Evolutionary conservation across 2,113 vertebrate species (phyloP).

Genomic region (Colossoma macropomum): DNA sequence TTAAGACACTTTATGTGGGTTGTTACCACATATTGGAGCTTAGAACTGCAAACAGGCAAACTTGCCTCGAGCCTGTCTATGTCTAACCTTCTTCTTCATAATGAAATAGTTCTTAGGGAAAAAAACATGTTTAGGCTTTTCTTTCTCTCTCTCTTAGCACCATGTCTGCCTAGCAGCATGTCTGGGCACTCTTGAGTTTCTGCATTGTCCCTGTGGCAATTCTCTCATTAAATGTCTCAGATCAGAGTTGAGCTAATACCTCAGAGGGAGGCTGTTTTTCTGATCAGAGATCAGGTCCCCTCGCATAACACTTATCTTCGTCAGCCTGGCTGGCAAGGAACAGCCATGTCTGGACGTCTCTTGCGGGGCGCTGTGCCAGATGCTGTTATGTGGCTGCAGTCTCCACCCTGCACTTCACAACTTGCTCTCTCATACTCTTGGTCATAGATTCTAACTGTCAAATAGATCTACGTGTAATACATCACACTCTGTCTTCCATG

Average conservation of each 20-base stretch:
- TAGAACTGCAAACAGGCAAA: too few species aligned
- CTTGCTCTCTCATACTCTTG: not conserved
- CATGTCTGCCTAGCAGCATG: not conserved
- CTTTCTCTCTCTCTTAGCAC: not conserved
- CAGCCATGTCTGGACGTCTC: not conserved
- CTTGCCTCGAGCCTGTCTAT: too few species aligned
- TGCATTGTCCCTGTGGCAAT: constrained; percentile 35
- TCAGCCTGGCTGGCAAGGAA: not conserved
- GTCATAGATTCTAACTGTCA: not conserved
- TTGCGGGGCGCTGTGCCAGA: not conserved
- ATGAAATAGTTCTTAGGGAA: not conserved
- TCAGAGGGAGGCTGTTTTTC: not conserved
- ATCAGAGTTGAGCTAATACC: constrained; percentile 26
- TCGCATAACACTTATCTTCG: not conserved
- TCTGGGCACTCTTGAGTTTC: not conserved
- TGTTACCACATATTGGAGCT: not conserved
- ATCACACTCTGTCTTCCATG: not conserved
- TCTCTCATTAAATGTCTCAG: constrained; percentile 53
- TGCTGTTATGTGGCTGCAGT: not conserved
- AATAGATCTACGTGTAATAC: not conserved
- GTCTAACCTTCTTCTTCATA: not conserved
- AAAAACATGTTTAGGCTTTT: not conserved
- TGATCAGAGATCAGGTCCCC: constrained; percentile 30
- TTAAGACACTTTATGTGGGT: too few species aligned
- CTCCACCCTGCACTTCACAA: constrained; percentile 23